Conservation (phyloP, 37 sponge, comb jelly and placozoan species). For the Hormiphora californensis region DNA sequence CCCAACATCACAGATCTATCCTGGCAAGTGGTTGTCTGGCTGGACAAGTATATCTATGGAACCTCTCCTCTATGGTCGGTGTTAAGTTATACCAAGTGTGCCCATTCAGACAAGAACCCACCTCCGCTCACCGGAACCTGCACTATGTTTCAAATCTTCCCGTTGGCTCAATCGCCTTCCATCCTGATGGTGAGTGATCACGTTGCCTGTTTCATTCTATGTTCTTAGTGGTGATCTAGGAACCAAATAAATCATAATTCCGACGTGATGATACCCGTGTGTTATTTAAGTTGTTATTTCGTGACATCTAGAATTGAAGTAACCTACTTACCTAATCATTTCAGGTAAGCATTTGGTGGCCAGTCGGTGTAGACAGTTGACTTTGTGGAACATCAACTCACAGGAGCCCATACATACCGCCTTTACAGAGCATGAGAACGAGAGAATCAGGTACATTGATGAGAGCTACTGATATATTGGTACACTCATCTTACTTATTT, state of each 20-base stretch:
- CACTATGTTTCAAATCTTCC: conserved; percentile 34
- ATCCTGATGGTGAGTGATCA: conserved; percentile 48
- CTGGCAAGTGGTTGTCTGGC: conserved; percentile 52
- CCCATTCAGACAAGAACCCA: conserved; percentile 40
- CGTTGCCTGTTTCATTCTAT: no score
- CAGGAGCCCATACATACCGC: conserved; percentile 20
- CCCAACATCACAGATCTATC: not conserved
- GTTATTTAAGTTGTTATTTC: no score
- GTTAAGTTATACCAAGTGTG: conserved; percentile 20
- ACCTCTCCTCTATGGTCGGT: conserved; percentile 30
- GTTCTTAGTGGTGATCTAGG: no score
- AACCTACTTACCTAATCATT: no score
- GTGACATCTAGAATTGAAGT: no score
- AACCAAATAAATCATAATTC: no score
- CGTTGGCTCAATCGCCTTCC: conserved; percentile 30
- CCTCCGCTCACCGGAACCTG: not conserved
- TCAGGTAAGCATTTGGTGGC: conserved; percentile 35
- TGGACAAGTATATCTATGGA: conserved; percentile 53
- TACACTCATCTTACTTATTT: no score
- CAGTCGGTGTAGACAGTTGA: conserved; percentile 30
- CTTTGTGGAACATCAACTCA: conserved; percentile 19
- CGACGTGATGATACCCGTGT: no score
- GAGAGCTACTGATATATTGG: not conserved
- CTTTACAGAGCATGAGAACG: conserved; percentile 29
- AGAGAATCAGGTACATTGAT: conserved; percentile 15